Evolutionary conservation across 2,888 invertebrate genomes (phyloP), one percentile per base, ranked within the genome.

Genomic region (Psococerastis gibbosa): DNA sequence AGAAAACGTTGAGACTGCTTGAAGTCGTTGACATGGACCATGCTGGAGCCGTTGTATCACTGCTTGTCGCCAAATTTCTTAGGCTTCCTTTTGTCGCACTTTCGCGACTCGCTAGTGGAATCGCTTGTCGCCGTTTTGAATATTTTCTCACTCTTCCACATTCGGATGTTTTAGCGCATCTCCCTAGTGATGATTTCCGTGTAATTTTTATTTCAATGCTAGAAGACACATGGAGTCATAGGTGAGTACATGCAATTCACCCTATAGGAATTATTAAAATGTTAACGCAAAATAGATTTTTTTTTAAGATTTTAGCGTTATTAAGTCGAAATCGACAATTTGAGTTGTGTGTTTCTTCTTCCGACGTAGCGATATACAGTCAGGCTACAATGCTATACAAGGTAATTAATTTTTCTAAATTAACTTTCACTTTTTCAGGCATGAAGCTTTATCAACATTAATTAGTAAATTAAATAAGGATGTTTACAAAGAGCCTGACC

Each of bases 11-110:
- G 53, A 71, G 71, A 50, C 77, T 79, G 49, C 59, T 87, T 33
- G 73, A 75, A 33, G 69, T 75, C 31, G 75, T 76, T 13, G 79
- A 73, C 56, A 67, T 70, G 18, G 68, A 66, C 20, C 82, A 83
- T 57, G 78, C 78, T 15, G 84, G 85, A 1, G 66, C 76, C 0
- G 63, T 85, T 11, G 62, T 87, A 34, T 62, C 65, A 34, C 58
- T 74, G 11, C 57, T 80, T 15, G 61, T 77, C 6, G 71, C 73
- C 42, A 65, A 67, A 52, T 71, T 85, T 49, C 64, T 84, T 16
- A 68, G 71, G 27, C 74, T 76, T 35, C 71, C 73, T 18, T 75
- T 80, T 47, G 66, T 81, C 22, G 73, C 78, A 1, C 55, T 78
- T 18, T 67, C 72, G 1, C 69, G 79, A 49, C 61, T 75, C 55